Base-by-base conservation (phyloP, 2,113 vertebrate species). In the Lethenteron camtschaticum region DNA sequence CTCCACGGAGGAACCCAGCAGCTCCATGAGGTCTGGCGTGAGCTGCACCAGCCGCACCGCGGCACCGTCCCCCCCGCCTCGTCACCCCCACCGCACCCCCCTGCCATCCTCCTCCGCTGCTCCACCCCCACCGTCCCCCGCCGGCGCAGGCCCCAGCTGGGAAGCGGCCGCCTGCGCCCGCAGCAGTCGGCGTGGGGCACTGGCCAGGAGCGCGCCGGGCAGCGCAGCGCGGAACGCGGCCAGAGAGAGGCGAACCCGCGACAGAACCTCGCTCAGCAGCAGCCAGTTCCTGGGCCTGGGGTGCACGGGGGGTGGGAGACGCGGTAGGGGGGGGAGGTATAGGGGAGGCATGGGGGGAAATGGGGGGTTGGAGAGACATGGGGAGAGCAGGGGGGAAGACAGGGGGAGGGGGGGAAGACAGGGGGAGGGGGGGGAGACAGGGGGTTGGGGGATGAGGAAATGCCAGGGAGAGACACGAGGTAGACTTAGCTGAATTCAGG, bases 251-350 rank as follows among this genome's bases (percentile, higher is more conserved):
- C 88, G 85, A 73, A 94, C 76, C 71, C 83, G 82, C 72, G 86
- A 89, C 18, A 89, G 84, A 74, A 91, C 85, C 1, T 95, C 90
- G 0, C 87, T 89, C 68, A 95, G 85, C 70, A 95, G 78, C 11
- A 95, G 81, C 90, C 90, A 95, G 80, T 95, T 95, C 57, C 87
- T 83, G 2, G 88, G 89, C 78, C 90, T 95, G 73, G 1, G 5
- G 73, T 71, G 69, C 58, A 70, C 57, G 11, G 8, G 3, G 69
- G 69, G 20, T 66, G 57, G 56, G 58, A 58, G 18, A 12, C 20
- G 10, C 41, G 13, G 16, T 24, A 24, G 14, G 8, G 60, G 18
- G 8, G 60, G 18, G 60, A 2, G 14, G 18, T 1, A 66, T 66
- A 9, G 14, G 18, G 7, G 41, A 41, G 41, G 6, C 41, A 41